phyloP scores from a whole-genome alignment of 2,888 invertebrate species.

The Acrocyrtus sp. region DNA sequence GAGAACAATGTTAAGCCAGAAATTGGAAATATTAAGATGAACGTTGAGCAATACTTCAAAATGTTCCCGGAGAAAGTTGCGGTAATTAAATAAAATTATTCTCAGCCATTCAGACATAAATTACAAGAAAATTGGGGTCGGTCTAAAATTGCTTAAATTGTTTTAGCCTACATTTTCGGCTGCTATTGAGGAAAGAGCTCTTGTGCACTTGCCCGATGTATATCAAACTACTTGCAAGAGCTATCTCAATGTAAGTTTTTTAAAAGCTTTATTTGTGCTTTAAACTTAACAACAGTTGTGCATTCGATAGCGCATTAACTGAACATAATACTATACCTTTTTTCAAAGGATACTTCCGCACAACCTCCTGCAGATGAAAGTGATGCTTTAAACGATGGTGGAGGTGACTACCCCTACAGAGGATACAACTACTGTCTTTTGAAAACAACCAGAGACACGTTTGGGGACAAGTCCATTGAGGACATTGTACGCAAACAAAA shows the following conservation, averaged over 20 bases:
- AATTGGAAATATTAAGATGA: too few relatives aligned
- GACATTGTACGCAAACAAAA: constrained; percentile 19
- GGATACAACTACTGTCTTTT: constrained; percentile 21
- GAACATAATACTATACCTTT: too few relatives aligned
- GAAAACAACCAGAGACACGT: background rate
- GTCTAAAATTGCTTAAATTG: background rate
- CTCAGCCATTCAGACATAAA: too few relatives aligned
- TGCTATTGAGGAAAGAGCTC: constrained; percentile 19
- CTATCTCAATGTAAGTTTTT: too few relatives aligned
- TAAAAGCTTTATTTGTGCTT: too few relatives aligned
- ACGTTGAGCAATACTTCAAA: too few relatives aligned
- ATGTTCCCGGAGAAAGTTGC: too few relatives aligned
- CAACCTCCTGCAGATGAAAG: constrained; percentile 1
- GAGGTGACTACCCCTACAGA: constrained; percentile 5
- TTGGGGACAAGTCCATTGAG: constrained; percentile 20
- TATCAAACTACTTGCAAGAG: constrained; percentile 13
- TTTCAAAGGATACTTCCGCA: background rate
- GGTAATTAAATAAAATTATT: background rate
- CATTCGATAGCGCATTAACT: too few relatives aligned
- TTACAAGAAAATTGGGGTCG: too few relatives aligned
- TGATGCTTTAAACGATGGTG: constrained; percentile 28
- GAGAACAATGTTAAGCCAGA: too few relatives aligned
- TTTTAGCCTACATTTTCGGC: constrained; percentile 26
- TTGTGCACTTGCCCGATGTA: constrained; percentile 17
- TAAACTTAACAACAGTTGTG: too few relatives aligned